Percentiles rank a stretch among this genome's conserved stretches.
Conservation (phyloP, 2,888 invertebrate species). For the Syrista parreyssii region DNA sequence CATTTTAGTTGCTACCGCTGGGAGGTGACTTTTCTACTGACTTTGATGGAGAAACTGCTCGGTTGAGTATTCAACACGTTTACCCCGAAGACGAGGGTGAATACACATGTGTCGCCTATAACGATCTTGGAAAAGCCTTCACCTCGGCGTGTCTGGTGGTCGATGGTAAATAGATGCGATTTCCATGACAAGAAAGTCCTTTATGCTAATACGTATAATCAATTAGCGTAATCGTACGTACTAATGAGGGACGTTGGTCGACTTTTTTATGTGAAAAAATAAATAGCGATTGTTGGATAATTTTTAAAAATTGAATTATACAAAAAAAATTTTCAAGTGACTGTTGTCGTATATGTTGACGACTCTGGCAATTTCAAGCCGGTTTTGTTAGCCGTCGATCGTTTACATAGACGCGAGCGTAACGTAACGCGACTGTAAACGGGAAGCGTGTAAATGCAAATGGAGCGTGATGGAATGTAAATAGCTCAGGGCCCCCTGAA, state of each 20-base stretch:
- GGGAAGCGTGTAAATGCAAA: conserved; percentile 9
- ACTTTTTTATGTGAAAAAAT: too few relatives aligned
- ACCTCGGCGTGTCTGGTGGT: conserved; percentile 88
- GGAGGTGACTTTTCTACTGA: conserved; percentile 76
- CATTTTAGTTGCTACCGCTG: conserved; percentile 73
- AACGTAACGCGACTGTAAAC: conserved; percentile 5
- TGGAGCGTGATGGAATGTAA: conserved; percentile 20
- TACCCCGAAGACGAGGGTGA: conserved; percentile 92
- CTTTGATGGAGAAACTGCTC: conserved; percentile 78
- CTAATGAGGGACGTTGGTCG: too few relatives aligned
- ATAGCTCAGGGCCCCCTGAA: conserved; percentile 1
- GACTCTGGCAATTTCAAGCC: too few relatives aligned
- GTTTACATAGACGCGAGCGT: not conserved
- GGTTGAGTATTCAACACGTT: conserved; percentile 79
- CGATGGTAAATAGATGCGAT: conserved; percentile 72
- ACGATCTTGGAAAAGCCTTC: conserved; percentile 83
- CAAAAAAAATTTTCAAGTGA: too few relatives aligned
- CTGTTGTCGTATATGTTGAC: too few relatives aligned
- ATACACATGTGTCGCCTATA: conserved; percentile 86
- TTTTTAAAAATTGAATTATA: too few relatives aligned
- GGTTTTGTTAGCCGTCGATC: not conserved
- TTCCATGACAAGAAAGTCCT: not conserved
- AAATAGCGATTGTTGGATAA: too few relatives aligned
- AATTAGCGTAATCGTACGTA: not conserved
- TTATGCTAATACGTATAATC: too few relatives aligned